A percentile compares a stretch with the other conserved stretches of the same genome.
Evolutionary conservation across 2,113 vertebrate species (phyloP).

Genomic region (Misgurnus mizolepis): DNA sequence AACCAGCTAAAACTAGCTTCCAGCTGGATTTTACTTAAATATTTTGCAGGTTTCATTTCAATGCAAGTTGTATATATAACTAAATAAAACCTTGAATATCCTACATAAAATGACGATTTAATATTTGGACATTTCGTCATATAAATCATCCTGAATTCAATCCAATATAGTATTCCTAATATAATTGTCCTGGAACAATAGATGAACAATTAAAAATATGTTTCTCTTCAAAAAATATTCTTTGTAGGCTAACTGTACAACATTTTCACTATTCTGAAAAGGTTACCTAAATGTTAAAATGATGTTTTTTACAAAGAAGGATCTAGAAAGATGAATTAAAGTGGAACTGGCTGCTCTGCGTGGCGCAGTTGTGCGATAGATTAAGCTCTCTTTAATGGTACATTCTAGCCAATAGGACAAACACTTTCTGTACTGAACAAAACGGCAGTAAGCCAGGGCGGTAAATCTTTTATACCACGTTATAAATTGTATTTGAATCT

Average conservation of each 20-base stretch:
- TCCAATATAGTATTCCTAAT: too few relatives aligned
- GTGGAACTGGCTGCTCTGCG: constrained; percentile 4
- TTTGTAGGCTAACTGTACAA: neutral
- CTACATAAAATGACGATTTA: too few relatives aligned
- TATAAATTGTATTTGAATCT: neutral
- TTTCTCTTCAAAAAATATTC: neutral
- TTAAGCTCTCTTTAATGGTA: constrained; percentile 18
- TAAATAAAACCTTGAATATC: too few relatives aligned
- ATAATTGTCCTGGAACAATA: too few relatives aligned
- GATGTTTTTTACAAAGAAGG: neutral
- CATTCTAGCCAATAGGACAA: constrained; percentile 27
- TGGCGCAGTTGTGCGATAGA: constrained; percentile 30
- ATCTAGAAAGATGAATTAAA: constrained; percentile 4
- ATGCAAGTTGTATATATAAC: too few relatives aligned
- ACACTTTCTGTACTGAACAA: constrained; percentile 40
- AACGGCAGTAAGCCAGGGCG: neutral
- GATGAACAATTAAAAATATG: neutral
- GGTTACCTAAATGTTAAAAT: neutral
- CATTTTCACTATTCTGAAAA: neutral
- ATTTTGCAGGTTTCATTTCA: too few relatives aligned
- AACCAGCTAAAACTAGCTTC: too few relatives aligned
- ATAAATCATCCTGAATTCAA: too few relatives aligned
- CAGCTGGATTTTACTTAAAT: too few relatives aligned
- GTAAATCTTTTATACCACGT: neutral
- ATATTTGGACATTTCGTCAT: too few relatives aligned